phyloP scores from a whole-genome alignment of 2,113 vertebrate species.

The Camelus dromedarius region DNA sequence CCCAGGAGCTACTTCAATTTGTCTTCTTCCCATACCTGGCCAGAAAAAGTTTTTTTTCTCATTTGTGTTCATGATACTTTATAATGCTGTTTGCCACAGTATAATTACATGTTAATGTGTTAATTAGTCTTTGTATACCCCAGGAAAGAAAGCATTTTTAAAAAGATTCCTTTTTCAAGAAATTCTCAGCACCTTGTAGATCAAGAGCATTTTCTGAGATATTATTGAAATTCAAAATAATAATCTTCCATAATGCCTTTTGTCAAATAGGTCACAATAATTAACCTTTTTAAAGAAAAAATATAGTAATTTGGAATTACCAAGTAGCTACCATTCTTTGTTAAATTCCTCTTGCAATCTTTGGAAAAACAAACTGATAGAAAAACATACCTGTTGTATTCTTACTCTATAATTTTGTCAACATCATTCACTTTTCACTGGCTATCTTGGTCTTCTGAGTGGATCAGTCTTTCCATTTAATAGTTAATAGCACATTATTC shows the following conservation, averaged over 20 bases:
- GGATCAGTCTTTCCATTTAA: background rate
- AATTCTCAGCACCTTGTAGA: background rate
- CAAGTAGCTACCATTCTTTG: background rate
- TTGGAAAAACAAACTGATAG: background rate
- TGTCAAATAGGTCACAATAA: background rate
- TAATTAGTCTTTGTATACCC: background rate
- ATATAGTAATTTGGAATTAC: background rate
- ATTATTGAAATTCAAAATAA: background rate
- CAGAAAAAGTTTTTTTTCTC: background rate
- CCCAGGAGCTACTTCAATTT: background rate
- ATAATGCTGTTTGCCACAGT: background rate
- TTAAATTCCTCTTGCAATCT: background rate
- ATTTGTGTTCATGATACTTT: background rate
- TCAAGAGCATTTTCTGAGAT: constrained; percentile 11
- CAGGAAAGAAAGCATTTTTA: background rate
- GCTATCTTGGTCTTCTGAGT: background rate
- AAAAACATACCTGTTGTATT: background rate
- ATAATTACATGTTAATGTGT: background rate
- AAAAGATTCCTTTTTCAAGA: background rate
- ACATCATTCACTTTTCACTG: background rate
- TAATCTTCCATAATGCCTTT: background rate
- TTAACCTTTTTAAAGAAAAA: background rate
- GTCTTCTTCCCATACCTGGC: background rate
- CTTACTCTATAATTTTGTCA: background rate
- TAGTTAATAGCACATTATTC: background rate